Percentiles rank a stretch among this genome's conserved stretches.
These are phyloP conservation scores for Ataeniobius toweri DNA, from an alignment of 2,797 vertebrate genomes.

Conservation along the genomic window DNA sequence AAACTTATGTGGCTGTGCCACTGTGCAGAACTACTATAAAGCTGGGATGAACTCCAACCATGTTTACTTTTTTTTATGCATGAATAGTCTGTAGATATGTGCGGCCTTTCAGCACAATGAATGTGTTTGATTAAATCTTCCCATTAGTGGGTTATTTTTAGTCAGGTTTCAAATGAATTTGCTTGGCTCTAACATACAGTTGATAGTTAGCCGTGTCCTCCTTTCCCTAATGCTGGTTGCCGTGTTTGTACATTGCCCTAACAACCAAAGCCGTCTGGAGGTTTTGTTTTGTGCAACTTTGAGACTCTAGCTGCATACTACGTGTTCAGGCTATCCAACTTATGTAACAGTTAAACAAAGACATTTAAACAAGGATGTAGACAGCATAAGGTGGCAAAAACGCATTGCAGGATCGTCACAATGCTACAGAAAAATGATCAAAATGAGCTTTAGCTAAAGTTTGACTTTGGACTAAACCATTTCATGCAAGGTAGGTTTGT, in stretches of 20 bases:
- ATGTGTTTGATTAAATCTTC: not conserved
- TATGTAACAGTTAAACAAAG: conserved; percentile 7
- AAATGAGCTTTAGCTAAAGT: not conserved
- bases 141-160: conserved; percentile 11
- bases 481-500: not conserved
- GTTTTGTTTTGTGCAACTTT: conserved; percentile 13
- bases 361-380: not conserved
- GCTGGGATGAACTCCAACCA: conserved; percentile 3
- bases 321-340: conserved; percentile 8
- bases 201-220: conserved; percentile 10
- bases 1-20: not conserved
- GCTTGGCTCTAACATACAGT: conserved; percentile 2
- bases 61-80: conserved; percentile 7
- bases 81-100: not conserved
- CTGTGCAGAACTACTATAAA: not conserved
- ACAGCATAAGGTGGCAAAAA: not conserved
- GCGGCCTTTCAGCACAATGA: conserved; percentile 8
- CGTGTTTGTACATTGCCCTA: conserved; percentile 29
- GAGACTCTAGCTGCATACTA: conserved; percentile 14
- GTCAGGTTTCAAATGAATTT: conserved; percentile 1
- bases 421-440: not conserved
- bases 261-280: conserved; percentile 23
- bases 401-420: not conserved
- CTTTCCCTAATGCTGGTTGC: conserved; percentile 3
- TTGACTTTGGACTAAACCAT: not conserved